Conservation (phyloP, 2,113 vertebrate genomes). For the Cynoglossus semilaevis region DNA sequence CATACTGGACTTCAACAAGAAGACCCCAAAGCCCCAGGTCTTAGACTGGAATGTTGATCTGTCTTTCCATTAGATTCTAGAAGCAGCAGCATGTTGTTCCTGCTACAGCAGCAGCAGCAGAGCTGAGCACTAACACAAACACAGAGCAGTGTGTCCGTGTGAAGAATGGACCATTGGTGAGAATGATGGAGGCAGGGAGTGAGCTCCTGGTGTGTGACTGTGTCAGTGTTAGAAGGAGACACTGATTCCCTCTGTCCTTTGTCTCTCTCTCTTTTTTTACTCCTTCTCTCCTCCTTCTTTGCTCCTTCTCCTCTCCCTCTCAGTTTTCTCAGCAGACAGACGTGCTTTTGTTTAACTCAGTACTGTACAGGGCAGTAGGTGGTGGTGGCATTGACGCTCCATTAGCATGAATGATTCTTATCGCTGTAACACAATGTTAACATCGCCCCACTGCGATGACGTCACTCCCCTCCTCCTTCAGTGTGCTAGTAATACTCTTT, state of each 20-base stretch:
- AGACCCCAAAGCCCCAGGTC: slow-evolving; percentile 13
- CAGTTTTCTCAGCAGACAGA: slow-evolving; percentile 51
- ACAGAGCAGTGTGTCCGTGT: slow-evolving; percentile 48
- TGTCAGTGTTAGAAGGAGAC: slow-evolving; percentile 64
- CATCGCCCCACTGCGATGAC: slow-evolving; percentile 8
- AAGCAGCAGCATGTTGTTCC: slow-evolving; percentile 17
- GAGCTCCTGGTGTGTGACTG: slow-evolving; percentile 63
- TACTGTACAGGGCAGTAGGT: slow-evolving; percentile 56
- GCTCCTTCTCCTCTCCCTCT: slow-evolving; percentile 28
- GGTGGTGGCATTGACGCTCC: slow-evolving; percentile 11
- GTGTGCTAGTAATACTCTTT: not conserved
- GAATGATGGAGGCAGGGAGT: slow-evolving; percentile 60
- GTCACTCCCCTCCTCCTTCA: not conserved
- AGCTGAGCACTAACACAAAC: slow-evolving; percentile 39
- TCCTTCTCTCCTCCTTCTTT: slow-evolving; percentile 37
- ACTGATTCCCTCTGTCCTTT: slow-evolving; percentile 67
- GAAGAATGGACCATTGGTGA: slow-evolving; percentile 56
- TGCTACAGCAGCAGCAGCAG: slow-evolving; percentile 14
- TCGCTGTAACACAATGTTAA: slow-evolving; percentile 8
- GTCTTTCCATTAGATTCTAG: slow-evolving; percentile 9
- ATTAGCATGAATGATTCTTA: slow-evolving; percentile 43
- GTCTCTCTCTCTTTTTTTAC: slow-evolving; percentile 40
- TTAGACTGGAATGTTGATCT: slow-evolving; percentile 46
- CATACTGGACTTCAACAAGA: not conserved
- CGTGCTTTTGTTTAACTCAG: slow-evolving; percentile 57